These are phyloP conservation scores for Macaca nemestrina DNA, from an alignment of 2,113 vertebrate genomes.

Conservation along the genomic window DNA sequence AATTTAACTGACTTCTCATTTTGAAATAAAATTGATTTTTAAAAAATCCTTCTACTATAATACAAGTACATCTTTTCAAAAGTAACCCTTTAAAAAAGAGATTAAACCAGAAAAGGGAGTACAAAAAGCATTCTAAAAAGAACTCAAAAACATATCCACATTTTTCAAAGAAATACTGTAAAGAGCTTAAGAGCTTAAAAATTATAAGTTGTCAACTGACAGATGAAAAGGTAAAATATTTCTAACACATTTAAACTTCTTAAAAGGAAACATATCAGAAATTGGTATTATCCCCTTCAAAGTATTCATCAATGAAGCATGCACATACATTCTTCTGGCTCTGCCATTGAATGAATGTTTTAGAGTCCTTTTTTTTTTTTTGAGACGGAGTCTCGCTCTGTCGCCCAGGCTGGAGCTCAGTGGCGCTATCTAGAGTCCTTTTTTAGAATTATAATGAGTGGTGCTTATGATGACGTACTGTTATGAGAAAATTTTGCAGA, in stretches of 20 bases:
- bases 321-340: neutral
- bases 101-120: neutral
- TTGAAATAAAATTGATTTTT: neutral
- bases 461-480: neutral
- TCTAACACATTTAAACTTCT: constrained; percentile 10
- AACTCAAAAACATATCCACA: neutral
- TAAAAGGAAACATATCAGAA: constrained; percentile 30
- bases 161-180: constrained; percentile 26
- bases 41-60: neutral
- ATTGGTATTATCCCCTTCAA: neutral
- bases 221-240: constrained; percentile 32
- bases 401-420: no score
- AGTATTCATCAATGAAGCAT: neutral
- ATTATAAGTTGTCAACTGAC: constrained; percentile 23
- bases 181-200: constrained; percentile 28
- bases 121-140: constrained; percentile 30
- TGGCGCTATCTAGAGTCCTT: neutral
- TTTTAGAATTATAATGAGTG: neutral
- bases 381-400: no score
- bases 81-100: constrained; percentile 7
- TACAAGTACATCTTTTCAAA: neutral
- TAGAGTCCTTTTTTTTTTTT: neutral
- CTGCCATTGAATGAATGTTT: neutral
- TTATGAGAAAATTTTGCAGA: neutral
- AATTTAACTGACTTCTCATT: neutral